Conservation (phyloP, 2,888 invertebrate genomes). For the Acanthosoma haemorrhoidale region DNA sequence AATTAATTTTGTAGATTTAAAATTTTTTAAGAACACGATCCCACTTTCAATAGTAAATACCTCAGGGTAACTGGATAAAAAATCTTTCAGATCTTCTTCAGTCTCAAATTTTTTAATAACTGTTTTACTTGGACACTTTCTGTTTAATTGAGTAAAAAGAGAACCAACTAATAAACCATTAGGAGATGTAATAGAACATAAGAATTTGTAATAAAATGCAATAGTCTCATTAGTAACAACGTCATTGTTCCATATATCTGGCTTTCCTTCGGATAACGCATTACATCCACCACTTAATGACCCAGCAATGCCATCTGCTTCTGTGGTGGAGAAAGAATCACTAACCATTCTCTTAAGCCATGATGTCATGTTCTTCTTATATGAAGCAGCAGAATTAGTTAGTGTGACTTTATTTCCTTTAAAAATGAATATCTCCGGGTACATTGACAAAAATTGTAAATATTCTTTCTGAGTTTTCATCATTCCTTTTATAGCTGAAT, state of each 20-base stretch:
- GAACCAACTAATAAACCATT: not conserved
- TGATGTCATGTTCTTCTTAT: not conserved
- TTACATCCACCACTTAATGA: not conserved
- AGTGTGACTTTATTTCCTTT: not conserved
- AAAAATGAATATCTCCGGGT: not conserved
- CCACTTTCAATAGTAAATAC: not conserved
- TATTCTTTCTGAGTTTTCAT: not conserved
- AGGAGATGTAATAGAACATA: not conserved
- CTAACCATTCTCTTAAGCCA: not conserved
- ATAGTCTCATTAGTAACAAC: not conserved
- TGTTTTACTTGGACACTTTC: not conserved
- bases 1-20: not conserved
- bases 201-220: not conserved
- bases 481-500: not conserved
- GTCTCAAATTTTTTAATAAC: not conserved
- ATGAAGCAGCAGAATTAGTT: not conserved
- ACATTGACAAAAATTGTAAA: not conserved
- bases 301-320: not conserved
- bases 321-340: not conserved
- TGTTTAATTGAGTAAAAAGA: not conserved
- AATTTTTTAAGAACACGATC: not conserved
- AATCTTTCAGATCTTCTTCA: not conserved
- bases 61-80: not conserved
- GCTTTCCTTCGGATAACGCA: not conserved
- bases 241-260: not conserved